phyloP scores from a whole-genome alignment of 2,888 invertebrate genomes.

The Eustalomyia histrio region DNA sequence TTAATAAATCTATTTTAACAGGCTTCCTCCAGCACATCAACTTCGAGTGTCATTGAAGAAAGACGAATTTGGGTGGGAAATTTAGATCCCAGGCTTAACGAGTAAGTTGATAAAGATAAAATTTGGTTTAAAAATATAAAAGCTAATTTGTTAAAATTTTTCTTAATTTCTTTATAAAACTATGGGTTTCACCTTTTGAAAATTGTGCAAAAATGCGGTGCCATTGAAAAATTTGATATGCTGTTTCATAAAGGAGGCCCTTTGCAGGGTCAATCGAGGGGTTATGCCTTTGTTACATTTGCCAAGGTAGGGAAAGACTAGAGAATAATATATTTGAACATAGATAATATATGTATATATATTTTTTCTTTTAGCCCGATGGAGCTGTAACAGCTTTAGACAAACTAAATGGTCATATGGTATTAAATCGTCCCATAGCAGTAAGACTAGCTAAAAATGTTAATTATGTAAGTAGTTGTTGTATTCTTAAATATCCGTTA shows the following conservation, averaged over 20 bases:
- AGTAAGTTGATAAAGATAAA: slow-evolving; percentile 85
- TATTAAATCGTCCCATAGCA: slow-evolving; percentile 87
- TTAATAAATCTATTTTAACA: slow-evolving; percentile 1
- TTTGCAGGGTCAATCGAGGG: slow-evolving; percentile 91
- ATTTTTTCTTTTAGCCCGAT: slow-evolving; percentile 68
- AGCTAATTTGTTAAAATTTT: slow-evolving; percentile 68
- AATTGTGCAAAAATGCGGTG: slow-evolving; percentile 96
- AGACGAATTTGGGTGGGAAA: slow-evolving; percentile 92
- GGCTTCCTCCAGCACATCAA: slow-evolving; percentile 48
- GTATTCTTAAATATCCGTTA: too few species aligned
- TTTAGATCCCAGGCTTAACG: slow-evolving; percentile 92
- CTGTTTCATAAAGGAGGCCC: slow-evolving; percentile 96
- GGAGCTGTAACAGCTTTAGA: slow-evolving; percentile 87
- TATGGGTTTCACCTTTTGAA: slow-evolving; percentile 97
- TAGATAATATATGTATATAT: too few species aligned
- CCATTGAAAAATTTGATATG: slow-evolving; percentile 96
- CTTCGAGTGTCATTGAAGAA: slow-evolving; percentile 71
- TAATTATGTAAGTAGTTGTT: slow-evolving; percentile 81
- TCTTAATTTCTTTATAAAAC: slow-evolving; percentile 73
- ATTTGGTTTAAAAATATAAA: slow-evolving; percentile 19
- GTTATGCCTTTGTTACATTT: slow-evolving; percentile 96
- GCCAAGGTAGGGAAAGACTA: slow-evolving; percentile 78
- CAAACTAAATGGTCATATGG: slow-evolving; percentile 86
- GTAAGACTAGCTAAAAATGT: slow-evolving; percentile 91
- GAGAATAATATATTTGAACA: too few species aligned